Evolutionary conservation across 2,113 vertebrate genomes (phyloP).

Genomic region (Ploceus nigricollis): DNA sequence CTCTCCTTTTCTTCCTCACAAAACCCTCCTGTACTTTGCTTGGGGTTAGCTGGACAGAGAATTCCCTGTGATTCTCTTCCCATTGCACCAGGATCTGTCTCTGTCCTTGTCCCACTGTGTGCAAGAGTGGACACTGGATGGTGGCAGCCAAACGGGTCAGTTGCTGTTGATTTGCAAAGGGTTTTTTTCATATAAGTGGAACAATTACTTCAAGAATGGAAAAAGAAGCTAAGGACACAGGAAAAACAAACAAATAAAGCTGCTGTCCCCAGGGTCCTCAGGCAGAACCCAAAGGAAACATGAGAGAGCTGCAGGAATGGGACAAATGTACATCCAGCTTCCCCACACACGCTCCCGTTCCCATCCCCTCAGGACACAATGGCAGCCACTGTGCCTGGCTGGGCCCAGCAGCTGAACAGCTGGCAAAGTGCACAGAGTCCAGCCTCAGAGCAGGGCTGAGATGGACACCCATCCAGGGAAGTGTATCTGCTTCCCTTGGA

Average conservation of each 20-base stretch:
- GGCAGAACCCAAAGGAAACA: background rate
- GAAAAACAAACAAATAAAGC: background rate
- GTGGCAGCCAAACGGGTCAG: background rate
- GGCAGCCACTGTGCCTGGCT: background rate
- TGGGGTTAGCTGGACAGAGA: background rate
- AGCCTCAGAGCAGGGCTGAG: background rate
- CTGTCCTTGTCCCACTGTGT: background rate
- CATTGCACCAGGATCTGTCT: background rate
- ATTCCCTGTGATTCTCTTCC: background rate
- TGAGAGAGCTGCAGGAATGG: background rate
- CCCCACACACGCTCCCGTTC: rapidly evolving
- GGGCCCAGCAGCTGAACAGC: slow-evolving; percentile 13
- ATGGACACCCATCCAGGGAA: background rate
- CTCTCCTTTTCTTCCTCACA: background rate
- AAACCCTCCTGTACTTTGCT: background rate
- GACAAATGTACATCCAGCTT: background rate
- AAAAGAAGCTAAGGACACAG: background rate
- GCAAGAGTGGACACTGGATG: background rate
- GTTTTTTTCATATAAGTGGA: background rate
- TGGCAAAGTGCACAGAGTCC: background rate
- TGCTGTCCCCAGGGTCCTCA: background rate
- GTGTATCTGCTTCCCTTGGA: background rate
- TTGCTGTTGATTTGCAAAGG: rapidly evolving
- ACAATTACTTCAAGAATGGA: background rate
- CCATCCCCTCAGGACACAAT: background rate